A percentile compares a stretch with the other conserved stretches of the same genome.
Evolutionary conservation across 2,797 vertebrate species (phyloP).

Genomic region (Cygnus olor): DNA sequence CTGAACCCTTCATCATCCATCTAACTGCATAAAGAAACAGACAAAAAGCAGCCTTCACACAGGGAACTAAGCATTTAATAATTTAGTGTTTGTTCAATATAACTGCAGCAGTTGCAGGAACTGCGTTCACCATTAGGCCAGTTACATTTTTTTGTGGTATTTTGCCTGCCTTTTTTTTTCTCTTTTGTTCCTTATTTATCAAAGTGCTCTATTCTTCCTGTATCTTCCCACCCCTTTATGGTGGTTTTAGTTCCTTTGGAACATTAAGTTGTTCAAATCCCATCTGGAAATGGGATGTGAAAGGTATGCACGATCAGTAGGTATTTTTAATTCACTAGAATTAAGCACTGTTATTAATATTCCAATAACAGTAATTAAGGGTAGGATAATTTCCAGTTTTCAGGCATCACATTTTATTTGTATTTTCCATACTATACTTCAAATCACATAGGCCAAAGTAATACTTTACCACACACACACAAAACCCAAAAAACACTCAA

Average conservation of each 20-base stretch:
- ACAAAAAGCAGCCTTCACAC: not conserved
- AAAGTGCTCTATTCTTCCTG: not conserved
- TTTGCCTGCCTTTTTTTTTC: not conserved
- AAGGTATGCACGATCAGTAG: not conserved
- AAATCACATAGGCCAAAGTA: not conserved
- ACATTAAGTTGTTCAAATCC: not conserved
- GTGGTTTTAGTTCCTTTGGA: not conserved
- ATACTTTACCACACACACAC: not conserved
- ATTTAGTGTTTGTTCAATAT: conserved; percentile 43
- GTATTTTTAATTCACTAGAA: not conserved
- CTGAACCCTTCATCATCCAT: not conserved
- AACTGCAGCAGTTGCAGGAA: not conserved
- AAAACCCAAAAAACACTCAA: not conserved
- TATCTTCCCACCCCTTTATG: not conserved
- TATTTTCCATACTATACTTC: not conserved
- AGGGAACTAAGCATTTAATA: conserved; percentile 39
- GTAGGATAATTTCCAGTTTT: not conserved
- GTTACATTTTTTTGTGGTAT: not conserved
- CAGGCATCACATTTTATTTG: not conserved
- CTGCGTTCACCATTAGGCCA: not conserved
- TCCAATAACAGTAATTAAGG: not conserved
- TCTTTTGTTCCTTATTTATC: not conserved
- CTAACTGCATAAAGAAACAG: conserved; percentile 10
- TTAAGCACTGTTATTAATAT: not conserved
- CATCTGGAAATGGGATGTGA: not conserved